Evolutionary conservation across 2,113 vertebrate genomes (phyloP).

Genomic region (Copsychus sechellarum): DNA sequence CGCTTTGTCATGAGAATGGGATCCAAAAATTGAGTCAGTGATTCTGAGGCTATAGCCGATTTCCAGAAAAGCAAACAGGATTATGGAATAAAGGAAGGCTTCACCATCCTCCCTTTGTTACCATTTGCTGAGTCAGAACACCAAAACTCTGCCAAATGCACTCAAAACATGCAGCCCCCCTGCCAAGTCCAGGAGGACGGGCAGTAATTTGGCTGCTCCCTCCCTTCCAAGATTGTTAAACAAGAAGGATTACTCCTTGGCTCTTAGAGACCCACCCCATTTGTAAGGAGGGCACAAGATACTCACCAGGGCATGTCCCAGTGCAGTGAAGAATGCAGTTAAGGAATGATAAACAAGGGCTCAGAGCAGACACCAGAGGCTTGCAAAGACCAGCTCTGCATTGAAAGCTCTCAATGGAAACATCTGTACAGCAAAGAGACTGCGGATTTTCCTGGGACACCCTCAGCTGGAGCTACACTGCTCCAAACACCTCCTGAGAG

Average conservation of each 20-base stretch:
- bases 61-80: slow-evolving; percentile 92
- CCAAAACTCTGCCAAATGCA: slow-evolving; percentile 69
- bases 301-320: not conserved
- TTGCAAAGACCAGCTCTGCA: not conserved
- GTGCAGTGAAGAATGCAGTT: not conserved
- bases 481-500: not conserved
- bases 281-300: not conserved
- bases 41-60: slow-evolving; percentile 87
- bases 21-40: slow-evolving; percentile 98
- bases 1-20: slow-evolving; percentile 94
- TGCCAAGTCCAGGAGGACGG: not conserved
- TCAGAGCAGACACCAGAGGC: not conserved
- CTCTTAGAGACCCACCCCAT: not conserved
- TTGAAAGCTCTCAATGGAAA: not conserved
- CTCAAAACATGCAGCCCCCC: slow-evolving; percentile 39
- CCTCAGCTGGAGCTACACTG: not conserved
- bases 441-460: not conserved
- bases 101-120: slow-evolving; percentile 69
- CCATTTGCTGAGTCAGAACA: slow-evolving; percentile 75
- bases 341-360: rapidly evolving
- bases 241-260: not conserved
- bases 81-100: slow-evolving; percentile 86
- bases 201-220: not conserved
- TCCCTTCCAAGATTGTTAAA: not conserved
- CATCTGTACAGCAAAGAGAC: not conserved